These are phyloP conservation scores for Tenthredo amoena DNA, from an alignment of 2,888 invertebrate species.

Conservation along the genomic window DNA sequence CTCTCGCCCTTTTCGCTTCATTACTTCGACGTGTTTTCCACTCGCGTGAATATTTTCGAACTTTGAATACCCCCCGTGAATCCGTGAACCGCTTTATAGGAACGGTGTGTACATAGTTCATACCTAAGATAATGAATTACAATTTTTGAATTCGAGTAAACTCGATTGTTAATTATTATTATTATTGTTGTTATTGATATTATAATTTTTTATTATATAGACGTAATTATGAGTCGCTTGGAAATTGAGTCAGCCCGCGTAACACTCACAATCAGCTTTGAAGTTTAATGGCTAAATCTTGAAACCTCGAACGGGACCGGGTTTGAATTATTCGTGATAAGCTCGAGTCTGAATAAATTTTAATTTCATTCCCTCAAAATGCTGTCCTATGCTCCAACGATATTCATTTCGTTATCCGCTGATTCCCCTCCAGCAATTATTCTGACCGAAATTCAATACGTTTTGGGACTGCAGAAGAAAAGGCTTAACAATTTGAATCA, in stretches of 20 bases:
- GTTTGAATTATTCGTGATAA: slow-evolving; percentile 15
- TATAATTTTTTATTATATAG: neutral
- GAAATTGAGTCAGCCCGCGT: neutral
- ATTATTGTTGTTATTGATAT: neutral
- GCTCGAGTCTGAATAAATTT: slow-evolving; percentile 25
- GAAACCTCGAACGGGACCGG: slow-evolving; percentile 22
- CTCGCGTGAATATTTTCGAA: slow-evolving; percentile 35
- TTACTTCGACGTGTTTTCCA: slow-evolving; percentile 40
- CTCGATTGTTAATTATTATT: neutral
- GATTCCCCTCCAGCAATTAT: slow-evolving; percentile 1
- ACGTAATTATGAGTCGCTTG: neutral
- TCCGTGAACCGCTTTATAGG: neutral
- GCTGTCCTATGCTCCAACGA: neutral
- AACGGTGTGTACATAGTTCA: neutral
- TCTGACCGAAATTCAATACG: neutral
- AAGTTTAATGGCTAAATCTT: slow-evolving; percentile 17
- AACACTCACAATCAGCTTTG: slow-evolving; percentile 17
- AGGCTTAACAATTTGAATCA: neutral
- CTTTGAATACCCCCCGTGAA: neutral
- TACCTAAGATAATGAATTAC: neutral
- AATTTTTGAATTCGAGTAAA: neutral
- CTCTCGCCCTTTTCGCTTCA: slow-evolving; percentile 37
- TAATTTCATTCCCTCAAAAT: neutral
- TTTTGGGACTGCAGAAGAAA: neutral
- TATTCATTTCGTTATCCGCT: slow-evolving; percentile 26